phyloP scores from a whole-genome alignment of 2,113 vertebrate genomes.

The Pholis gunnellus region DNA sequence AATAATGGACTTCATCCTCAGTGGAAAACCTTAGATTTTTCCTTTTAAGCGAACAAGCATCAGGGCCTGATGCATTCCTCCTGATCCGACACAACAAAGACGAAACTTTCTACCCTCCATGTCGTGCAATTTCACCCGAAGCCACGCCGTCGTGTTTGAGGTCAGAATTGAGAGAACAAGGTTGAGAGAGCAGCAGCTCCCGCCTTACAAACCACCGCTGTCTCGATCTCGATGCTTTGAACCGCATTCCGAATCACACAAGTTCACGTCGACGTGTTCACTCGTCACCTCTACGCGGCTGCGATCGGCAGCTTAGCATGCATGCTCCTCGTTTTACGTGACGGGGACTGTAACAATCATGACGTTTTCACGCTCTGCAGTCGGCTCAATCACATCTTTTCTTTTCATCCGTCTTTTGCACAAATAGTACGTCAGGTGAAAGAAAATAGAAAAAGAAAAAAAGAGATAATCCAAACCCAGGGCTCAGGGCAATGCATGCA shows the following conservation, averaged over 20 bases:
- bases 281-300: slow-evolving; percentile 33
- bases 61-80: slow-evolving; percentile 5
- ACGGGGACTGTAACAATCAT: slow-evolving; percentile 44
- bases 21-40: slow-evolving; percentile 26
- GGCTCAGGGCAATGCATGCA: slow-evolving; percentile 77
- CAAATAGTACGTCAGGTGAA: slow-evolving; percentile 64
- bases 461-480: slow-evolving; percentile 56
- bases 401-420: slow-evolving; percentile 53
- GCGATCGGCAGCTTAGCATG: slow-evolving; percentile 58
- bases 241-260: slow-evolving; percentile 23
- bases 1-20: slow-evolving; percentile 20
- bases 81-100: background rate
- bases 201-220: slow-evolving; percentile 44
- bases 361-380: slow-evolving; percentile 4
- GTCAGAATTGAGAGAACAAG: slow-evolving; percentile 3
- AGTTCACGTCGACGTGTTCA: slow-evolving; percentile 11
- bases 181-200: slow-evolving; percentile 35
- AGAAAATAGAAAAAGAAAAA: slow-evolving; percentile 40
- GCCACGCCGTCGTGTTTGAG: slow-evolving; percentile 17
- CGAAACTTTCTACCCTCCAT: background rate
- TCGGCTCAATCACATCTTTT: slow-evolving; percentile 42
- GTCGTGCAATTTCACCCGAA: slow-evolving; percentile 32
- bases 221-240: slow-evolving; percentile 9
- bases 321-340: slow-evolving; percentile 59
- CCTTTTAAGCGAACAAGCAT: background rate